Base-by-base conservation (phyloP, 2,797 vertebrate genomes). In the Chelon labrosus region DNA sequence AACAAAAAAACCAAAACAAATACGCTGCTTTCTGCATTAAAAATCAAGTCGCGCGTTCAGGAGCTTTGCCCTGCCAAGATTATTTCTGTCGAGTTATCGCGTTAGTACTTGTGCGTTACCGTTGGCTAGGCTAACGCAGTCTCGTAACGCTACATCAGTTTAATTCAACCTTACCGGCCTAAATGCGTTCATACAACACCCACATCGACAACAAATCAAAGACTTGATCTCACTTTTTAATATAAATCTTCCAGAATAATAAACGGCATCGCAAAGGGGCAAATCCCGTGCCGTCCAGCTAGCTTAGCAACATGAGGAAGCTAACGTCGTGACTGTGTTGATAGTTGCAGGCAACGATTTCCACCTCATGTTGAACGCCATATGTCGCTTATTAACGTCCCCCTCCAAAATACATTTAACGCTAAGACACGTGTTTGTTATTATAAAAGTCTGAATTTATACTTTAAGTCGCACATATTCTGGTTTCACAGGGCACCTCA, bases 281-380 rank as follows among this genome's bases (percentile, higher is more conserved):
- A 25, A 72, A 39, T 20, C 38, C 57, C 5, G 20, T 73, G 70
- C 59, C 73, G 69, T 81, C 35, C 5, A 10, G 83, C 75, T 91
- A 91, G 89, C 86, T 82, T 91, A 89, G 86, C 87, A 70, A 44
- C 71, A 60, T 8, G 6, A 52, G 42, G 35, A 69, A 61, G 88
- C 90, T 89, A 88, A 80, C 17, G 69, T 78, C 66, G 79, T 80
- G 83, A 85, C 54, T 73, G 44, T 81, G 59, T 63, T 73, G 58
- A 42, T 65, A 25, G 35, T 57, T 22, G 9, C 10, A 10, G 42
- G 22, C 17, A 55, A 17, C 17, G 5, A 22, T 53, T 38, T 55
- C 7, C 16, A 41, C 5, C 20, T 2, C 4, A 0, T 4, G 2
- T 61, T 57, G 13, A 41, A 61, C 17, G 10, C 7, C 31, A 1